Percentiles rank a stretch among this genome's conserved stretches.
Conservation (phyloP, 1,140 invertebrate genomes). For the Drosophila mayri region DNA sequence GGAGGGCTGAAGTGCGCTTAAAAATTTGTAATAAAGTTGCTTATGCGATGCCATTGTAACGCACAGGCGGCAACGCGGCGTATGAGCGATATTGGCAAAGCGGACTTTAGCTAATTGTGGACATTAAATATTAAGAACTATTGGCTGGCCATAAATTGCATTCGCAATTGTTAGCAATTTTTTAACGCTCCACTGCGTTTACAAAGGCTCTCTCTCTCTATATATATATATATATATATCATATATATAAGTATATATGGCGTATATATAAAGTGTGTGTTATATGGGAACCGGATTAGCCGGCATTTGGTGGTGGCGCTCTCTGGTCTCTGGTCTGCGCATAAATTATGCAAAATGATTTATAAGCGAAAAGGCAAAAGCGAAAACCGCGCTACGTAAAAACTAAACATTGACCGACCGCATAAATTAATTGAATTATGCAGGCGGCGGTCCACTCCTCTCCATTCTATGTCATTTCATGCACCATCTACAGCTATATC, state of each 20-base stretch:
- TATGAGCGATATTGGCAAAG: conserved; percentile 57
- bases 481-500: conserved; percentile 29
- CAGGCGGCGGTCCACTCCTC: conserved; percentile 23
- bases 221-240: neutral
- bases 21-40: conserved; percentile 79
- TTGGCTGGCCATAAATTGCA: conserved; percentile 61
- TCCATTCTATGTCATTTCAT: conserved; percentile 1
- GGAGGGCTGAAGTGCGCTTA: conserved; percentile 73
- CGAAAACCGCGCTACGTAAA: conserved; percentile 57
- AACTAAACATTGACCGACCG: conserved; percentile 78
- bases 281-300: conserved; percentile 39
- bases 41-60: conserved; percentile 37
- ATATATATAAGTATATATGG: no score
- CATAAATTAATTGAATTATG: conserved; percentile 84
- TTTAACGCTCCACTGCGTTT: conserved; percentile 33
- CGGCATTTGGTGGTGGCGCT: conserved; percentile 11
- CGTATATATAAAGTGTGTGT: neutral
- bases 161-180: conserved; percentile 45
- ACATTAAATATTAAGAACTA: conserved; percentile 72
- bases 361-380: conserved; percentile 62
- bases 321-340: conserved; percentile 32
- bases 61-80: conserved; percentile 28
- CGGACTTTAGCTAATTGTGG: conserved; percentile 60
- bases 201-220: neutral
- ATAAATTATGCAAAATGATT: conserved; percentile 83